Conservation (phyloP, 2,888 invertebrate species). For the Dermolepida albohirtum region DNA sequence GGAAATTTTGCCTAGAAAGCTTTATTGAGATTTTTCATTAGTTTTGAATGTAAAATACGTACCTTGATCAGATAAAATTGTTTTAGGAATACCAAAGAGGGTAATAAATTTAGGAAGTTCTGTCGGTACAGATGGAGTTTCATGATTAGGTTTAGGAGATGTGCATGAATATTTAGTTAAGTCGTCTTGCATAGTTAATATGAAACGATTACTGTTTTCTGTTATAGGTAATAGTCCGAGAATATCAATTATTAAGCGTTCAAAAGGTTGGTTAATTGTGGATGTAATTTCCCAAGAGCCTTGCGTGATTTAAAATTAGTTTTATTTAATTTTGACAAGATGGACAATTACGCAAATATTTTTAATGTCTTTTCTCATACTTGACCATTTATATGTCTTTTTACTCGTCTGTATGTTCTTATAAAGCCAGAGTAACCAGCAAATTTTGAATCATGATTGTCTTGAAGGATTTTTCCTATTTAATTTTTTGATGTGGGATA, state of each 20-base stretch:
- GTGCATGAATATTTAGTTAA: too few relatives aligned
- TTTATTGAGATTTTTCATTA: slow-evolving; percentile 50
- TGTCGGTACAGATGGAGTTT: too few relatives aligned
- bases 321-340: slow-evolving; percentile 40
- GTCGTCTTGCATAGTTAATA: too few relatives aligned
- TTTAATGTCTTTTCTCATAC: slow-evolving; percentile 43
- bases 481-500: not conserved
- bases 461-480: not conserved
- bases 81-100: too few relatives aligned
- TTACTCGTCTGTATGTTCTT: not conserved
- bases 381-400: slow-evolving; percentile 41
- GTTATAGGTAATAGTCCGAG: slow-evolving; percentile 54
- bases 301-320: slow-evolving; percentile 40
- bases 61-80: too few relatives aligned
- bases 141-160: too few relatives aligned
- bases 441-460: too few relatives aligned
- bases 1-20: slow-evolving; percentile 51
- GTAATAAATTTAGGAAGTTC: too few relatives aligned
- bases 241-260: slow-evolving; percentile 54
- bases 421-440: not conserved
- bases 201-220: slow-evolving; percentile 50
- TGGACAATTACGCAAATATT: slow-evolving; percentile 42
- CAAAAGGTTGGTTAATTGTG: slow-evolving; percentile 52
- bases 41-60: slow-evolving; percentile 47
- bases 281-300: slow-evolving; percentile 53